Evolutionary conservation across 2,113 vertebrate genomes (phyloP).

Genomic region (Rostratula benghalensis): DNA sequence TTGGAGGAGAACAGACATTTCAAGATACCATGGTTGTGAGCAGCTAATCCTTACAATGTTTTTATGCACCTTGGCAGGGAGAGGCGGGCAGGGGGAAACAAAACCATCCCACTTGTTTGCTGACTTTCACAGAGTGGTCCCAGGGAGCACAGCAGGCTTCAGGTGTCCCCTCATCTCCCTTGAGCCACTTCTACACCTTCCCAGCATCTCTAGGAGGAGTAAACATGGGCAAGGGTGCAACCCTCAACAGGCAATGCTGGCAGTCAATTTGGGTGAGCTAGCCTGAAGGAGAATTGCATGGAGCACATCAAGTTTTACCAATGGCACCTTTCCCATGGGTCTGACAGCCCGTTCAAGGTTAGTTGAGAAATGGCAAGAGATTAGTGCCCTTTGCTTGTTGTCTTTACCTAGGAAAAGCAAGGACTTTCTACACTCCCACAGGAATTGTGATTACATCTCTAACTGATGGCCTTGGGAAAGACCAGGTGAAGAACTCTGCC

Average conservation of each 20-base stretch:
- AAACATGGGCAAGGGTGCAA: not conserved
- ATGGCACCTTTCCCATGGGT: fast-evolving
- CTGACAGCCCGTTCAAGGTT: not conserved
- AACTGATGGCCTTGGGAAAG: not conserved
- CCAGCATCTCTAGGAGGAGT: not conserved
- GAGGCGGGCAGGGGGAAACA: too few relatives aligned
- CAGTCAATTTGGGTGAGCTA: not conserved
- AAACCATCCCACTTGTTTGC: not conserved
- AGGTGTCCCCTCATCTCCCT: not conserved
- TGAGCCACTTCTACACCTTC: not conserved
- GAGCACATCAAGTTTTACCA: not conserved
- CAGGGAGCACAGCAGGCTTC: not conserved
- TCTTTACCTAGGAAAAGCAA: not conserved
- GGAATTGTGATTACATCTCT: not conserved
- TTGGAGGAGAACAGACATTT: not conserved
- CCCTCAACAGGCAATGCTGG: fast-evolving
- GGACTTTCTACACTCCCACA: not conserved
- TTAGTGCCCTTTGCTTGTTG: not conserved
- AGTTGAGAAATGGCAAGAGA: not conserved
- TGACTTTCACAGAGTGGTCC: not conserved
- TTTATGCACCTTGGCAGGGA: not conserved
- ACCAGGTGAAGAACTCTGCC: not conserved
- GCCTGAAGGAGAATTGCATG: not conserved
- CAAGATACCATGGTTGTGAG: not conserved
- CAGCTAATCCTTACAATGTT: not conserved